Base-by-base conservation (phyloP, 2,888 invertebrate species). In the Agelastica alni region DNA sequence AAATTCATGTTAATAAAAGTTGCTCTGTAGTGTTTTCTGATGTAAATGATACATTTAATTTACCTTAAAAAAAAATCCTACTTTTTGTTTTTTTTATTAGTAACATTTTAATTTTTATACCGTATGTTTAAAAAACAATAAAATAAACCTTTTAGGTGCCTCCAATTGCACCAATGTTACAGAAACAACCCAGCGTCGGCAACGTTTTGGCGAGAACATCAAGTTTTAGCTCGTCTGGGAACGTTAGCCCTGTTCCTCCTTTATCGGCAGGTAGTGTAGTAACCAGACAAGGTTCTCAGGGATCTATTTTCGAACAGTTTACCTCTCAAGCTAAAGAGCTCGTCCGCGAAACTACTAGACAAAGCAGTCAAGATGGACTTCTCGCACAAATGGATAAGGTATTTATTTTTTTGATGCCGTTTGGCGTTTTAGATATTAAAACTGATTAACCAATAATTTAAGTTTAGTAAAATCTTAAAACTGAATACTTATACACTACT, bases 351-450 rank as follows among this genome's bases (percentile, higher is more conserved):
- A 92, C 93, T 0, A 92, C 91, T 0, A 80, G 93, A 1, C 93
- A 93, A 74, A 89, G 90, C 73, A 93, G 93, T 68, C 93, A 93
- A 73, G 93, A 94, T 73, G 93, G 93, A 17, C 71, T 93, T 3
- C 78, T 93, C 5, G 91, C 93, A 1, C 93, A 93, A 59, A 90
- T 94, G 84, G 93, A 93, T 70, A 93, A 93, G 86, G 91, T 93
- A 59, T 16, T 32, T n/a, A n/a, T n/a, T n/a, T n/a, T n/a, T n/a
- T n/a, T n/a, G n/a, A n/a, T n/a, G n/a, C n/a, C n/a, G n/a, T n/a
- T n/a, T n/a, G n/a, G n/a, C n/a, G n/a, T n/a, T n/a, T n/a, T n/a
- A n/a, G n/a, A n/a, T n/a, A n/a, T n/a, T n/a, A n/a, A n/a, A n/a
- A n/a, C n/a, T n/a, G n/a, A n/a, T n/a, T n/a, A n/a, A n/a, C n/a